These are phyloP conservation scores for Atta texana DNA, from an alignment of 1,140 invertebrate genomes.

Conservation along the genomic window DNA sequence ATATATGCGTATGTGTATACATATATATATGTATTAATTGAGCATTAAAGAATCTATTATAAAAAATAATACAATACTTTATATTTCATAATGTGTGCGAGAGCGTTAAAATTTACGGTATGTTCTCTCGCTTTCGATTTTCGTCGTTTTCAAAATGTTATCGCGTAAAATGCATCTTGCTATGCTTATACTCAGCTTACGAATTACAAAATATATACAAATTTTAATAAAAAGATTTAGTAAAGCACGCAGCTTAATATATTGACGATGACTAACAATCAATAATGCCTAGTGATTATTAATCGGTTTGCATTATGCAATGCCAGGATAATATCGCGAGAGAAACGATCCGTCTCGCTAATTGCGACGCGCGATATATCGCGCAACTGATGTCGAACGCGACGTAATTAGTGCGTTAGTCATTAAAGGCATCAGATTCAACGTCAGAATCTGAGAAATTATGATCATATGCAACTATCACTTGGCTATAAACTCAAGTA, in stretches of 20 bases:
- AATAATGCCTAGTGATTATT: slow-evolving; percentile 40
- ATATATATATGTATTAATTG: neutral
- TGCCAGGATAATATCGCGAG: slow-evolving; percentile 42
- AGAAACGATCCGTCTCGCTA: slow-evolving; percentile 42
- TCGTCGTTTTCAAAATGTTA: slow-evolving; percentile 29
- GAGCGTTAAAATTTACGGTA: slow-evolving; percentile 36
- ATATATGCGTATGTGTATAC: too few species aligned
- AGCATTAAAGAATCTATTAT: neutral
- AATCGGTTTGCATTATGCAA: slow-evolving; percentile 37
- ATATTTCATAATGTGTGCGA: neutral
- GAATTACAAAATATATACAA: slow-evolving; percentile 8
- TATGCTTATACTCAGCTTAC: neutral
- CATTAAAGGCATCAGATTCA: slow-evolving; percentile 47
- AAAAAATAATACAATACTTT: neutral
- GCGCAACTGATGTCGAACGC: slow-evolving; percentile 43
- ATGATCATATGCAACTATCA: neutral
- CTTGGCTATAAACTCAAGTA: slow-evolving; percentile 26
- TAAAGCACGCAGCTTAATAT: neutral
- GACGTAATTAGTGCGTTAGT: slow-evolving; percentile 52
- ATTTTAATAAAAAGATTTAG: neutral
- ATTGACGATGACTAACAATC: slow-evolving; percentile 27
- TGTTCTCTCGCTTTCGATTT: slow-evolving; percentile 7
- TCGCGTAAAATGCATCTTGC: neutral
- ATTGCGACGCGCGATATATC: slow-evolving; percentile 45
- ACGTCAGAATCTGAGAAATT: slow-evolving; percentile 41